Conservation (phyloP, 2,113 vertebrate species). For the Barnardius zonarius region DNA sequence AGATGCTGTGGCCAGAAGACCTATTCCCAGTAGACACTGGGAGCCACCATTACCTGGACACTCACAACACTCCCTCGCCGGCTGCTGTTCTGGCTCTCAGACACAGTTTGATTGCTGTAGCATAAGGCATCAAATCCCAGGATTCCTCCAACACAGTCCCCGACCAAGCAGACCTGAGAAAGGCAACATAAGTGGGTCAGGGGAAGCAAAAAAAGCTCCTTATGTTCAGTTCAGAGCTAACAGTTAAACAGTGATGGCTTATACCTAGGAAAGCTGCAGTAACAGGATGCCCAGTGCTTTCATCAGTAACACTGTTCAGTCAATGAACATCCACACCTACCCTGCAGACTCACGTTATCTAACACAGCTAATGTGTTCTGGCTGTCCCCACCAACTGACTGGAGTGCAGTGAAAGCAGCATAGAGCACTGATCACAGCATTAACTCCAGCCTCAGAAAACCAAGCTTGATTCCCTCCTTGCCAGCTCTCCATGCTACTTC, state of each 20-base stretch:
- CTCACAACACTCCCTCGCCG: conserved; percentile 87
- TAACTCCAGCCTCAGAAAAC: not conserved
- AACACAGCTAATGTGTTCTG: not conserved
- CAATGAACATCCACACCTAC: not conserved
- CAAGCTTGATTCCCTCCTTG: not conserved
- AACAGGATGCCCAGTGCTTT: not conserved
- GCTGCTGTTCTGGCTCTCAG: conserved; percentile 93
- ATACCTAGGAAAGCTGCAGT: not conserved
- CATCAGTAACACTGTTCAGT: not conserved
- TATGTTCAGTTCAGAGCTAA: not conserved
- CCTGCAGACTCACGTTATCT: not conserved
- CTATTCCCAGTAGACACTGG: not conserved
- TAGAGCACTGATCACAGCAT: not conserved
- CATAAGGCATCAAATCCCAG: conserved; percentile 95
- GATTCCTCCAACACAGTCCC: conserved; percentile 97
- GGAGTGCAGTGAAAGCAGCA: not conserved
- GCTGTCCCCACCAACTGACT: not conserved
- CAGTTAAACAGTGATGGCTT: not conserved
- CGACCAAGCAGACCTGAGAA: conserved; percentile 91
- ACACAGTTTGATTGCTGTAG: conserved; percentile 85
- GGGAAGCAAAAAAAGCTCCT: not conserved
- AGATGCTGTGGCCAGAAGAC: not conserved
- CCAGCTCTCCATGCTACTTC: not conserved
- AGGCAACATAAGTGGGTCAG: not conserved
- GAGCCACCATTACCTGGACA: conserved; percentile 82